phyloP scores from a whole-genome alignment of 2,797 vertebrate genomes.

The Schizopygopsis pylzovi region DNA sequence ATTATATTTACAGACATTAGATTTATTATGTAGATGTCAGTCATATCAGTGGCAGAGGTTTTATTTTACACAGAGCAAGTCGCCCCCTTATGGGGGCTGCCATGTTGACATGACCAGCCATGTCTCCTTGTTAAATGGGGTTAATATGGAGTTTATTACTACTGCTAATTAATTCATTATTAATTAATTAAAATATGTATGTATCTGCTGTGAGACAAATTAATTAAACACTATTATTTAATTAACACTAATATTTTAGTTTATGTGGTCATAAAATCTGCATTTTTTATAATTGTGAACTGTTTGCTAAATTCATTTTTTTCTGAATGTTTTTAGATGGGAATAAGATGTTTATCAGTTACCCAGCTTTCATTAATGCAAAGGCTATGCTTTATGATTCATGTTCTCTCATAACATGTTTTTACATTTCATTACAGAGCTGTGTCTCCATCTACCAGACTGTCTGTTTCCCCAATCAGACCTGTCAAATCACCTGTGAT shows the following conservation, averaged over 20 bases:
- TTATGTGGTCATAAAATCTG: neutral
- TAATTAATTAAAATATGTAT: neutral
- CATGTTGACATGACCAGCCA: neutral
- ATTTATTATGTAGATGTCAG: neutral
- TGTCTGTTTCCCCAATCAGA: constrained; percentile 92
- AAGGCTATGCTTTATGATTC: neutral
- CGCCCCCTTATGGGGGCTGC: neutral
- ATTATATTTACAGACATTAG: neutral
- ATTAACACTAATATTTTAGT: neutral
- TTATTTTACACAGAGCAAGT: neutral
- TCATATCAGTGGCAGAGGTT: neutral
- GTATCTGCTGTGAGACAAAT: neutral
- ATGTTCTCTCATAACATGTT: neutral
- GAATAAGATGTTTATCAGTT: neutral
- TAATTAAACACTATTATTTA: neutral
- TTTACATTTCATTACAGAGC: constrained; percentile 75
- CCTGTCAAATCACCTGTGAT: constrained; percentile 91
- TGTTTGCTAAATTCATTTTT: neutral
- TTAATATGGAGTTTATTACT: neutral
- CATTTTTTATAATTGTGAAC: neutral
- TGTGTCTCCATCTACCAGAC: constrained; percentile 87
- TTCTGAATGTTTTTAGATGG: neutral
- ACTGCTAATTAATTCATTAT: neutral
- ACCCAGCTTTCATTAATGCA: neutral
- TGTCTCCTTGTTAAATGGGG: neutral